Base-by-base conservation (phyloP, 2,888 invertebrate species). In the Exephanes ischioxanthus region DNA sequence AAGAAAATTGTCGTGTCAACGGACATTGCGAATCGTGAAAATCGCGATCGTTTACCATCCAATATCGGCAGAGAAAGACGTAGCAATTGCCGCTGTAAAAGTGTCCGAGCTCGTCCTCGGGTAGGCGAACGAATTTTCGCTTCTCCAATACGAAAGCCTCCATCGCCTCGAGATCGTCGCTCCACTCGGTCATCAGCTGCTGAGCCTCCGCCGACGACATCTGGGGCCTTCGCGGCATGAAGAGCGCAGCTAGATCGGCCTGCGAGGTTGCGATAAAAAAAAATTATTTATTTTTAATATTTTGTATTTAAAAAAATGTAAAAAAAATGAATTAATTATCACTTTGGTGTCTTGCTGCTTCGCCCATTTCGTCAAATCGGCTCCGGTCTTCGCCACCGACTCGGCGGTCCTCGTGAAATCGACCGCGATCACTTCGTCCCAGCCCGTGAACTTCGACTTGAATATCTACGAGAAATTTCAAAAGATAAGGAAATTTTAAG, bases 401-500 rank as follows among this genome's bases (percentile, higher is more conserved):
- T 99, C 99, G 0, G 99, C 99, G 0, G 99, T 99, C 87, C 99
- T 96, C 0, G 99, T 99, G 94, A 99, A 99, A 95, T 99, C 99
- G 7, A 99, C 99, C 0, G 99, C 99, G 90, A 99, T 98, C 22
- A 99, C 99, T 94, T 99, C 99, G 93, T 99, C 99, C 99, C 99
- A 99, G 9, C 98, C 99, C 68, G 96, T 94, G 94, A 99, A 99
- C 94, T 99, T 99, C 0, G 98, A 97, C 94, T 99, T 99, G 95
- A 99, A 99, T 88, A 99, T 96, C 96, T 97, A 89, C 55, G 72
- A 80, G 51, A 77, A 14, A 66, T 26, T 19, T 16, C 0, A 26
- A n/a, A 73, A 33, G 14, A 66, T 45, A 79, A 26, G 14, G 2
- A 22, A 9, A 9, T 22, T 19, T 7, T 45, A 79, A 26, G 14